A percentile compares a stretch with the other conserved stretches of the same genome.
Evolutionary conservation across 2,113 vertebrate species (phyloP).

Genomic region (Dasyornis broadbenti): DNA sequence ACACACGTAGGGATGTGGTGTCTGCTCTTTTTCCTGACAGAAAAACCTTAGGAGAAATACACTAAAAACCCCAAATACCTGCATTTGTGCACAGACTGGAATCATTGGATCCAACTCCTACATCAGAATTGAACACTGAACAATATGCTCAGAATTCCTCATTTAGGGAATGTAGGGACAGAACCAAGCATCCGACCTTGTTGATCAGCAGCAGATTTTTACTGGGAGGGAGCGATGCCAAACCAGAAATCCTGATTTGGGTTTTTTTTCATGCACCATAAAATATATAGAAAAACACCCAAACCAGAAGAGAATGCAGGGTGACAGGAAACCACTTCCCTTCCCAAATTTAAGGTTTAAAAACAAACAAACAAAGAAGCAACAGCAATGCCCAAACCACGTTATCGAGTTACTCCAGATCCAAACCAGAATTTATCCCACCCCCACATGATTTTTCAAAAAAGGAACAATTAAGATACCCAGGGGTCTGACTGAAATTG

Average conservation of each 20-base stretch:
- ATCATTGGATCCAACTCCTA: not conserved
- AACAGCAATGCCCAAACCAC: not conserved
- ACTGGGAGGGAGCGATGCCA: not conserved
- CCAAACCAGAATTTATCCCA: not conserved
- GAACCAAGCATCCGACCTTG: not conserved
- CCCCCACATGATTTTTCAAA: not conserved
- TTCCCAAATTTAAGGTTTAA: not conserved
- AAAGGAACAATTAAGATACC: not conserved
- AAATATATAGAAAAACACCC: not conserved
- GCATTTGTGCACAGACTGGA: not conserved
- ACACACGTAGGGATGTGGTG: accelerated
- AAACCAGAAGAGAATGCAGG: not conserved
- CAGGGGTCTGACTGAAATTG: not conserved
- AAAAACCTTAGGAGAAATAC: not conserved
- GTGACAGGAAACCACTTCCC: conserved; percentile 7
- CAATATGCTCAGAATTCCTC: not conserved
- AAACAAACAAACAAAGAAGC: conserved; percentile 12
- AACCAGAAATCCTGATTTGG: not conserved
- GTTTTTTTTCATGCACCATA: not conserved
- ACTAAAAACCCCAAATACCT: not conserved
- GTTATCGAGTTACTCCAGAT: not conserved
- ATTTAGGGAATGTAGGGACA: not conserved
- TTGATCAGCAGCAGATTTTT: not conserved
- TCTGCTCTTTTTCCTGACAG: not conserved
- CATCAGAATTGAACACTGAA: not conserved